Evolutionary conservation across 2,797 vertebrate species (phyloP), one percentile per base, ranked within the genome.

Genomic region (Poecilia gillii): DNA sequence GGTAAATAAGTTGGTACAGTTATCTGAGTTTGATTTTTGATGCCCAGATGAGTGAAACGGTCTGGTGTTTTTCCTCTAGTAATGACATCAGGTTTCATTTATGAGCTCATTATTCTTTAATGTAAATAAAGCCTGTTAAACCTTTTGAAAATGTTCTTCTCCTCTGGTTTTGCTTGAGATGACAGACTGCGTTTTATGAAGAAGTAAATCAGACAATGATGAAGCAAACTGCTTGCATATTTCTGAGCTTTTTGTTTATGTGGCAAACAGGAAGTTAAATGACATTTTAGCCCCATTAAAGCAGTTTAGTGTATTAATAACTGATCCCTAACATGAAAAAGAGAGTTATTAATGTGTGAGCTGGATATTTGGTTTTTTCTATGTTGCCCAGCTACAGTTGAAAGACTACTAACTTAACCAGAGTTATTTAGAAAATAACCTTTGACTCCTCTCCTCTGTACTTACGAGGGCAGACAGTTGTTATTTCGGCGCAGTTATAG

Each of bases 1-100:
- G 59, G 14, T 33, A 36, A 36, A 64, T 64, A 36, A 36, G 2
- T 64, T 62, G 14, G 14, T 39, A 1, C 18, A 20, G 62, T 64
- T 33, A 64, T 20, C 62, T 3, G 14, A 62, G 62, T 39, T 64
- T n/a, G 66, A 43, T 43, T 14, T 70, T 70, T 70, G 23, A n/a
- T 70, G 5, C 12, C 14, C 23, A 70, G 23, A n/a, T 6, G 33
- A 36, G 18, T 23, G 16, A 20, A 66, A 23, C 39, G n/a, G 41
- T 43, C 39, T 43, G 25, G 31, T 43, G 39, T 89, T 96, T 96
- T 94, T 93, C 95, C 86, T 55, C 39, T 88, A 82, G 84, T 90
- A 79, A 95, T 92, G 94, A 92, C 93, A 90, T 92, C 91, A 92
- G 83, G 62, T 81, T 80, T 31, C 8, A 82, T 79, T 55, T 33